phyloP scores from a whole-genome alignment of 2,888 invertebrate species.

The Bellardia bayeri region DNA sequence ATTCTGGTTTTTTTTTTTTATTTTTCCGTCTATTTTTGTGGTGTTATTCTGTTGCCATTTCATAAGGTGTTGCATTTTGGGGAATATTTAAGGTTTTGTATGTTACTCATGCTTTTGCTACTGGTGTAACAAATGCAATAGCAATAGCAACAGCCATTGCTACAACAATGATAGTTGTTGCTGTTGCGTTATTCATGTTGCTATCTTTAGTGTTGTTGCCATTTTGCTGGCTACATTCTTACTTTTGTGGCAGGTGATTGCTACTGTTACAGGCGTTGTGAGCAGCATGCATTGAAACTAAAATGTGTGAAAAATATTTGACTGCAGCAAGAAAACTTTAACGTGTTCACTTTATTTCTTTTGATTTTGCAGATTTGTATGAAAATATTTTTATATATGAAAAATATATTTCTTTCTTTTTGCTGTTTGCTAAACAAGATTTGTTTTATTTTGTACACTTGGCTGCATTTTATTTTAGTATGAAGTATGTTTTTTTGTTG shows the following conservation, averaged over 20 bases:
- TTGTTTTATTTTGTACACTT: neutral
- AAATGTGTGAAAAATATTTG: conserved; percentile 21
- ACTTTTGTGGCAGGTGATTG: conserved; percentile 33
- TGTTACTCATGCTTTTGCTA: neutral
- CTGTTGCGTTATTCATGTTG: neutral
- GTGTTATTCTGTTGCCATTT: conserved; percentile 18
- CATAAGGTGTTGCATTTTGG: conserved; percentile 47
- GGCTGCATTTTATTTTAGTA: neutral
- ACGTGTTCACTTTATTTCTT: neutral
- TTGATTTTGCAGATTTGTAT: neutral
- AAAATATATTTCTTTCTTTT: neutral
- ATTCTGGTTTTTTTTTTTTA: neutral
- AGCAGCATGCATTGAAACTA: conserved; percentile 4
- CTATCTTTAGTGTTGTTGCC: conserved; percentile 2
- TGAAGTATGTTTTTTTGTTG: neutral
- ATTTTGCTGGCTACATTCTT: conserved; percentile 26
- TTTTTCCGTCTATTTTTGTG: neutral
- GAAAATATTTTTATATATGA: neutral
- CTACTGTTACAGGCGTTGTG: neutral
- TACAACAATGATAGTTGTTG: neutral
- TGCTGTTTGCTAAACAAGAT: neutral
- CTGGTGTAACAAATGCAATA: neutral
- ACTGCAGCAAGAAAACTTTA: neutral
- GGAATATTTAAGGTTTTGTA: conserved; percentile 47
- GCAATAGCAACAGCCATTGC: neutral